Evolutionary conservation across 2,113 vertebrate genomes (phyloP).

Genomic region (Scolopax mira): DNA sequence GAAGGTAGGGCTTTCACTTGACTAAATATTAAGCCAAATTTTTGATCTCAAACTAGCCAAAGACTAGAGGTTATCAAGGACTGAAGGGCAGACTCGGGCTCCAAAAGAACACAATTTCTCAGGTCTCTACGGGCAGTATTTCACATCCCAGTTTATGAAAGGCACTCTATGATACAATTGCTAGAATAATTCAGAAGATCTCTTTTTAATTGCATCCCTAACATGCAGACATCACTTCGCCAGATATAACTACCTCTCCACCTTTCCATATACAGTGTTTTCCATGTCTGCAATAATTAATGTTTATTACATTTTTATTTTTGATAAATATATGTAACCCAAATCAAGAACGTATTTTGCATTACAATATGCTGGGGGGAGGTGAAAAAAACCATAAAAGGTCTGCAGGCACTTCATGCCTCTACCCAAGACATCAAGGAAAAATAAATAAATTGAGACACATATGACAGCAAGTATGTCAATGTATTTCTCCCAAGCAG

Average conservation of each 20-base stretch:
- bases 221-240: not conserved
- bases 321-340: not conserved
- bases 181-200: not conserved
- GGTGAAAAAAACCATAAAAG: no score
- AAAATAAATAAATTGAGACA: no score
- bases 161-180: not conserved
- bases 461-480: no score
- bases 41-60: not conserved
- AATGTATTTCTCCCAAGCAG: not conserved
- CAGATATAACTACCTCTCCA: not conserved
- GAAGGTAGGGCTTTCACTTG: not conserved
- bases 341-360: not conserved
- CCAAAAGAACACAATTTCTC: not conserved
- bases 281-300: not conserved
- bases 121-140: not conserved
- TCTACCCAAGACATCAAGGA: no score
- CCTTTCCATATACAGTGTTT: not conserved
- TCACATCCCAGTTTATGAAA: not conserved
- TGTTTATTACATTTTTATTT: not conserved
- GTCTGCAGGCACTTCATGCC: no score
- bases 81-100: not conserved
- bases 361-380: not conserved
- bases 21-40: not conserved
- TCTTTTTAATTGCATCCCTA: not conserved
- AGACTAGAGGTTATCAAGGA: not conserved